Percentiles rank a stretch among this genome's conserved stretches.
These are phyloP conservation scores for Cyprinus carpio DNA, from an alignment of 2,113 vertebrate species.

Conservation along the genomic window DNA sequence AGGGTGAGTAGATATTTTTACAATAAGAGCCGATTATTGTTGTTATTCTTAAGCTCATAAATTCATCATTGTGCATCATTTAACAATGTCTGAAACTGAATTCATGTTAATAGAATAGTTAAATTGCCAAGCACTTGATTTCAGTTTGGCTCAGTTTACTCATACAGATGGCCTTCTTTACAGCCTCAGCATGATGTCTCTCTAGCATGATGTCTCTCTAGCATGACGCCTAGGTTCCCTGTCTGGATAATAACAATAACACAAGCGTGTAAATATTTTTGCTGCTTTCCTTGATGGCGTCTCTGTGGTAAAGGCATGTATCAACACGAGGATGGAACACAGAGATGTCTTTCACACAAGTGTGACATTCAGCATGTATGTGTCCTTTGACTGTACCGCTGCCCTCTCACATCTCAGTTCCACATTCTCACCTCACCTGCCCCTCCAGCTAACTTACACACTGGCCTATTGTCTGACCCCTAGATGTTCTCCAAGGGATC, in stretches of 20 bases:
- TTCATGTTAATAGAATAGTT: neutral
- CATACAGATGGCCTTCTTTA: neutral
- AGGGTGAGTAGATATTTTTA: neutral
- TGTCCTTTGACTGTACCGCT: conserved; percentile 25
- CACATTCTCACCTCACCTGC: conserved; percentile 28
- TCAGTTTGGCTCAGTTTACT: neutral
- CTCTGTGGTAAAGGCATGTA: conserved; percentile 37
- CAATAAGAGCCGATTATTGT: too few relatives aligned
- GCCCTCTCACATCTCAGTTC: conserved; percentile 38
- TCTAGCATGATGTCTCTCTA: neutral
- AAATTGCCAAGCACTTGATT: neutral
- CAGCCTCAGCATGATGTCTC: neutral
- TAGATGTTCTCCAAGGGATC: conserved; percentile 20
- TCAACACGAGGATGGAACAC: conserved; percentile 23
- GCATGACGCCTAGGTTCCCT: neutral
- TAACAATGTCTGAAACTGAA: neutral
- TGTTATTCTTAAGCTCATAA: too few relatives aligned
- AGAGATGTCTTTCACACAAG: conserved; percentile 41
- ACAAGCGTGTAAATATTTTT: conserved; percentile 29
- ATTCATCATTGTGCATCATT: too few relatives aligned
- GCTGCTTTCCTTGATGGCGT: neutral
- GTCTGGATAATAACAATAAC: conserved; percentile 30
- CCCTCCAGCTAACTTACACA: conserved; percentile 12
- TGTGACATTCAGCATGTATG: conserved; percentile 42
- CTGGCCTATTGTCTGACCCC: conserved; percentile 37